Base-by-base conservation (phyloP, 2,888 invertebrate genomes). In the Oscheius myriophilus region DNA sequence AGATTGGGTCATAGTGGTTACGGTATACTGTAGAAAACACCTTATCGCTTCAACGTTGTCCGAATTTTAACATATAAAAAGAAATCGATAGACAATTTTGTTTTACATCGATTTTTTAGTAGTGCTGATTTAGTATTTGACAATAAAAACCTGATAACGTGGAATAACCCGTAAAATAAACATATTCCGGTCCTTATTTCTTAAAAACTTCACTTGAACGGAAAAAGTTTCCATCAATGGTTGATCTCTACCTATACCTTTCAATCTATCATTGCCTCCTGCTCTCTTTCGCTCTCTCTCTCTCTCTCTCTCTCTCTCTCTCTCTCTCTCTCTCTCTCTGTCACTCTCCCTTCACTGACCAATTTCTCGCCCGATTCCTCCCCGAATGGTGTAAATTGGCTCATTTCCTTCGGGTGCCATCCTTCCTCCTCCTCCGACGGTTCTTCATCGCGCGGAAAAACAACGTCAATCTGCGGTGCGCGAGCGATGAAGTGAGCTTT, bases 401-500 rank as follows among this genome's bases (percentile, higher is more conserved):
- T 53, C 25, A n/a, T 54, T 33, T 33, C 33, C 33, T 33, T 33
- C 33, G 49, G 49, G 49, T 21, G 49, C 49, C 49, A 49, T 49
- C 49, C 18, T 2, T 23, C 9, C 49, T 18, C 9, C 49, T 18
- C 49, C 18, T 18, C 21, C 49, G 11, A 11, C 7, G 21, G 49
- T 23, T 49, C 39, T 14, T 55, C 55, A 23, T 61, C 61, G 14
- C 16, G 46, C 18, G 58, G 49, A 61, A 61, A 49, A 61, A 61
- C 46, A 63, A 41, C 42, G 52, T 18, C 51, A 52, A 52, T 63
- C 63, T 63, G 16, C 63, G 16, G 23, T 49, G 42, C 23, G 52
- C 42, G 53, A 33, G 33, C n/a, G 52, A 63, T 63, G 63, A 63
- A 63, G 63, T 63, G 63, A 63, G 63, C 51, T 63, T 63, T 51